Conservation (phyloP, 2,113 vertebrate genomes). For the Neopipo cinnamomea region DNA sequence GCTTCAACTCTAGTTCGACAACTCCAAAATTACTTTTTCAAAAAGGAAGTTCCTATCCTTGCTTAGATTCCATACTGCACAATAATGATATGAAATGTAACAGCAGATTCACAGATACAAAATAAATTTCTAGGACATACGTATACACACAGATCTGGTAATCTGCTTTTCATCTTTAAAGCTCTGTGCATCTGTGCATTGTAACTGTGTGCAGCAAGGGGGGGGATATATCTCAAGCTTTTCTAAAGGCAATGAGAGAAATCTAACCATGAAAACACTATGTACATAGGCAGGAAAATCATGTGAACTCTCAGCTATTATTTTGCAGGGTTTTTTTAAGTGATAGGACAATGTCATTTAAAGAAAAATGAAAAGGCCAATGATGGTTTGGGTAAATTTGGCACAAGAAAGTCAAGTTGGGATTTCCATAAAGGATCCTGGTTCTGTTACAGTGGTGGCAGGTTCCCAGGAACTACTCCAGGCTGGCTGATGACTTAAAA, state of each 20-base stretch:
- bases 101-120: not conserved
- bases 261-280: not conserved
- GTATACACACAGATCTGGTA: not conserved
- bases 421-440: not conserved
- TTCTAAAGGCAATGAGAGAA: not conserved
- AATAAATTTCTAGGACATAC: not conserved
- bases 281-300: not conserved
- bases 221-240: not conserved
- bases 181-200: slow-evolving; percentile 25
- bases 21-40: not conserved
- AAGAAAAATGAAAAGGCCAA: slow-evolving; percentile 44
- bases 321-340: not conserved
- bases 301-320: not conserved
- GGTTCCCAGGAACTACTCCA: not conserved
- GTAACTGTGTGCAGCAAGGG: not conserved
- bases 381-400: slow-evolving; percentile 66
- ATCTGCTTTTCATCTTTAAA: slow-evolving; percentile 27
- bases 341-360: not conserved
- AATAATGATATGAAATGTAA: not conserved
- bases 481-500: not conserved
- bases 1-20: not conserved
- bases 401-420: slow-evolving; percentile 64
- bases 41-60: not conserved
- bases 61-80: not conserved
- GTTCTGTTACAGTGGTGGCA: not conserved